Evolutionary conservation across 1,140 invertebrate species (phyloP).

Genomic region (Galendromus occidentalis): DNA sequence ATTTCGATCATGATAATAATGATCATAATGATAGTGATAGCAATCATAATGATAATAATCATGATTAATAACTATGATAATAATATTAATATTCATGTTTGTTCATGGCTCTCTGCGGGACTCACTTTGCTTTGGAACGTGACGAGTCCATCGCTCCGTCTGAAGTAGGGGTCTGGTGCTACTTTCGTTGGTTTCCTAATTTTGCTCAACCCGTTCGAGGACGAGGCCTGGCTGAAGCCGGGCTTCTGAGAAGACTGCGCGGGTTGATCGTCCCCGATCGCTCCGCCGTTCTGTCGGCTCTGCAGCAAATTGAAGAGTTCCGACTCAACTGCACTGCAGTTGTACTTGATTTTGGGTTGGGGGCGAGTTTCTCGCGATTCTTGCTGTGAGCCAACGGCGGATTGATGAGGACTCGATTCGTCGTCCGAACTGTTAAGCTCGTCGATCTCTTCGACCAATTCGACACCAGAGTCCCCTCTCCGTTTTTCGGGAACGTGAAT

Average conservation of each 20-base stretch:
- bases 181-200: too few relatives aligned
- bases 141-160: slow-evolving; percentile 5
- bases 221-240: too few relatives aligned
- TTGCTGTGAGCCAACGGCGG: slow-evolving; percentile 10
- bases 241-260: too few relatives aligned
- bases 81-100: too few relatives aligned
- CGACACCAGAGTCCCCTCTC: slow-evolving; percentile 10
- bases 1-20: too few relatives aligned
- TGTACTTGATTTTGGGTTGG: slow-evolving; percentile 1
- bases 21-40: too few relatives aligned
- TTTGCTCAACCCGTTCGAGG: too few relatives aligned
- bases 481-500: slow-evolving; percentile 38
- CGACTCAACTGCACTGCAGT: slow-evolving; percentile 4
- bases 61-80: background rate
- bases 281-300: background rate
- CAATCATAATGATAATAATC: background rate
- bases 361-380: background rate
- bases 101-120: too few relatives aligned
- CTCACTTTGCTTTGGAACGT: slow-evolving; percentile 10
- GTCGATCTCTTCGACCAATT: slow-evolving; percentile 10
- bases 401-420: background rate
- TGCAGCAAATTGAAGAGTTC: slow-evolving; percentile 8
- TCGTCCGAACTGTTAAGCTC: slow-evolving; percentile 3
- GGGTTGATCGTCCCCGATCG: too few relatives aligned
- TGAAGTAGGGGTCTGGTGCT: background rate